phyloP scores from a whole-genome alignment of 2,888 invertebrate genomes.

The Colletes collaris region DNA sequence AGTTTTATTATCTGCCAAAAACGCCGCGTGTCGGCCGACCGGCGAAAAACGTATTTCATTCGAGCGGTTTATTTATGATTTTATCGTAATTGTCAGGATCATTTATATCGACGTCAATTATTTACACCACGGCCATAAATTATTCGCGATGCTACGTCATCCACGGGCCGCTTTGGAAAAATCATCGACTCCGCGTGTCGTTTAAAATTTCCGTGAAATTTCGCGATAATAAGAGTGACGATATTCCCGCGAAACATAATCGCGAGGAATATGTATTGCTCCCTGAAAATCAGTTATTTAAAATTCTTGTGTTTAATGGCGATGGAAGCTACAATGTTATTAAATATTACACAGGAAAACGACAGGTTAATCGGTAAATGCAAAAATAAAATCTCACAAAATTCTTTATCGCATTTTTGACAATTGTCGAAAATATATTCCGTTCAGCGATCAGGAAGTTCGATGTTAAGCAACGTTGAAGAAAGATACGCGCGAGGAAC shows the following conservation, averaged over 20 bases:
- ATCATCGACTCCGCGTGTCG: background rate
- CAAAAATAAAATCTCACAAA: no score
- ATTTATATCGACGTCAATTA: conserved; percentile 26
- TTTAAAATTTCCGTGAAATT: conserved; percentile 13
- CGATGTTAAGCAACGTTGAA: no score
- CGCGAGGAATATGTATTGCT: no score
- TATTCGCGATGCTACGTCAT: background rate
- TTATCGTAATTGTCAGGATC: conserved; percentile 24
- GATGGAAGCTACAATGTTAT: no score
- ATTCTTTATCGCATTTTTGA: no score
- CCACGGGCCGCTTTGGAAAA: background rate
- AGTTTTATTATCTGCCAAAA: conserved; percentile 2
- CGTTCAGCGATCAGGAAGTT: background rate
- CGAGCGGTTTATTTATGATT: conserved; percentile 28
- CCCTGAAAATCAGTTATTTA: background rate
- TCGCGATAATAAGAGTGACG: background rate
- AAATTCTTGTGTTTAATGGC: background rate
- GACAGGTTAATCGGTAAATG: no score
- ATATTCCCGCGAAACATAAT: conserved; percentile 15
- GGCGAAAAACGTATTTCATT: background rate
- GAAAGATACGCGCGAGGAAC: no score
- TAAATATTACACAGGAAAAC: no score
- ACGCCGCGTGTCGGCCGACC: background rate
- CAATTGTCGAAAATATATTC: background rate
- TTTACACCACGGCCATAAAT: conserved; percentile 20